Base-by-base conservation (phyloP, 2,888 invertebrate genomes). In the Pardosa pseudoannulata region DNA sequence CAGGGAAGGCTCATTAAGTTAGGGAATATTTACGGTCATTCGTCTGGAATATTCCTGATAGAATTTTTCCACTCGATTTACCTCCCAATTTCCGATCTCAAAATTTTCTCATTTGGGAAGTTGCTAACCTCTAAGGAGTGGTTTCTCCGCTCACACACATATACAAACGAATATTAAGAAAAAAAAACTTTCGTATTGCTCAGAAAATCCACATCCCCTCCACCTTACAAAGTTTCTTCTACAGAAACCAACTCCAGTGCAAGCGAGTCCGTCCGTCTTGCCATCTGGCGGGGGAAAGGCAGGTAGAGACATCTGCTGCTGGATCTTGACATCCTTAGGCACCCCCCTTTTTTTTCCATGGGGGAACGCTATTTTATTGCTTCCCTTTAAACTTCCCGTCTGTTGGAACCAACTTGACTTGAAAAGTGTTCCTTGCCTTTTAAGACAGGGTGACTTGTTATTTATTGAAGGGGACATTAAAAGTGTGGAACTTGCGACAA, bases 341-440 rank as follows among this genome's bases (percentile, higher is more conserved):
- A 19, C 68, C 78, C 70, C 70, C 46, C 19, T 36, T 23, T 36
- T 32, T 31, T 31, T 32, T 50, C 27, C 6, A 27, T 13, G 41
- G 67, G 82, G n/a, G 82, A 62, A 75, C 75, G 75, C 82, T 82
- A 71, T 82, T 82, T 82, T 82, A 82, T 82, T 64, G 64, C 82
- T 82, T 82, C 82, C 82, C 82, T 65, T 82, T 32, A 70, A 75
- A 76, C 82, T 76, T 82, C 82, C 82, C 82, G 81, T 75, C 79
- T 79, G 79, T 39, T 71, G 64, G 73, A 80, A 67, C 41, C 81
- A 81, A 81, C 81, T 81, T 81, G 81, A 81, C 81, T 81, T 82
- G 71, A 82, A 76, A 70, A 76, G 82, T 82, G 82, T 82, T 82
- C 82, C 68, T 79, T 56, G 56, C 19, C 56, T 56, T 56, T 56